Base-by-base conservation (phyloP, 2,888 invertebrate genomes). In the Phania funesta region DNA sequence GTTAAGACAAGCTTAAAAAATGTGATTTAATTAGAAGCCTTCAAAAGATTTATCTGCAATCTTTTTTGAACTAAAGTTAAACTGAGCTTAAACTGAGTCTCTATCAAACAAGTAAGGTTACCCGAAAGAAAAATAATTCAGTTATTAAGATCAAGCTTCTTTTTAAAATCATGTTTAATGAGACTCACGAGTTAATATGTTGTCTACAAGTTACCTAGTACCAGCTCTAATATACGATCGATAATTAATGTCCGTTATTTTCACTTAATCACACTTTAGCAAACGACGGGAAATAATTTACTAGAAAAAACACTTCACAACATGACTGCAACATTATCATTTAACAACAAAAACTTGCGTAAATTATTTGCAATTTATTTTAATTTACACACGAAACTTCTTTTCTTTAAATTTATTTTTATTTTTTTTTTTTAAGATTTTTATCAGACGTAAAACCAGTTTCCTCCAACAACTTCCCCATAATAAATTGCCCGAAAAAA, bases 291-390 rank as follows among this genome's bases (percentile, higher is more conserved):
- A 64, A 64, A 64, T 44, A 54, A 44, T 54, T 64, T 32, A 54
- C 18, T 3, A 24, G 9, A 26, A 35, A 48, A 44, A 50, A 13
- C 9, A 6, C 26, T 35, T 32, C 46, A 54, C 22, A 38, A 32
- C n/a, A 44, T 41, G 11, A 48, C 46, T 3, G 22, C 48, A 38
- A 67, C 13, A 58, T 48, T 73, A 56, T 26, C 48, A 67, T 26
- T 8, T 46, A 18, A 46, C 3, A 24, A 16, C 32, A 38, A 64
- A 6, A 56, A 71, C 29, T 65, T 65, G 56, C 41, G 50, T 65
- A 78, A 71, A 78, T 78, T 78, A 62, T 70, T 76, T 81, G 60
- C 77, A 77, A 81, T 81, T 68, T 67, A 77, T 73, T 81, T 77
- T 48, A 81, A 81, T 81, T 81, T 68, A 77, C 73, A 81, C 76